These are phyloP conservation scores for Mnemiopsis leidyi DNA, from an alignment of 37 sponge, comb jelly and placozoan genomes.

Conservation along the genomic window DNA sequence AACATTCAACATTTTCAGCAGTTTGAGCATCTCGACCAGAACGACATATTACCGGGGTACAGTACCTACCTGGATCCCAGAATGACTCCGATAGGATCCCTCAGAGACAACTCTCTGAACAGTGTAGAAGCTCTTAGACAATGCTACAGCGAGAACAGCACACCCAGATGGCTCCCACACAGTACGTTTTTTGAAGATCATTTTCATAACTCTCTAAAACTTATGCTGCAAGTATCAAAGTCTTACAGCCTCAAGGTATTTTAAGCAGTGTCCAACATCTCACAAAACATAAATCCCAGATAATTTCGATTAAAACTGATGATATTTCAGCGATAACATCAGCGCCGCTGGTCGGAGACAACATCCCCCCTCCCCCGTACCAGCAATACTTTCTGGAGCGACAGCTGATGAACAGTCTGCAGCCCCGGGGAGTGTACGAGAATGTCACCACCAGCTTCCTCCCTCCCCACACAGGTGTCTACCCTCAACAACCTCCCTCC, in stretches of 20 bases:
- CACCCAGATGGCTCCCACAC: constrained; percentile 59
- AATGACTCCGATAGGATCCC: constrained; percentile 37
- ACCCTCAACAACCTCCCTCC: neutral
- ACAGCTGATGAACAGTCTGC: constrained; percentile 8
- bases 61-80: constrained; percentile 63
- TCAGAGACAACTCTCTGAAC: constrained; percentile 40
- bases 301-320: neutral
- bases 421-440: constrained; percentile 3
- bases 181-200: constrained; percentile 10
- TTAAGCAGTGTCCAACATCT: neutral
- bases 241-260: too few relatives aligned
- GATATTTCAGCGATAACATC: constrained; percentile 35
- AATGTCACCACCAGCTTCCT: neutral
- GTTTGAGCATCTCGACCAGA: constrained; percentile 35
- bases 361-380: constrained; percentile 52
- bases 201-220: too few relatives aligned
- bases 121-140: constrained; percentile 40
- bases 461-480: neutral
- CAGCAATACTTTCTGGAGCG: constrained; percentile 60
- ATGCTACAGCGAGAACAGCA: constrained; percentile 28
- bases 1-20: too few relatives aligned
- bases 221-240: too few relatives aligned
- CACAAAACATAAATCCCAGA: neutral
- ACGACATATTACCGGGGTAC: constrained; percentile 43
- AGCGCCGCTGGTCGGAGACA: neutral